phyloP scores from a whole-genome alignment of 2,113 vertebrate genomes.

The Regulus satrapa region DNA sequence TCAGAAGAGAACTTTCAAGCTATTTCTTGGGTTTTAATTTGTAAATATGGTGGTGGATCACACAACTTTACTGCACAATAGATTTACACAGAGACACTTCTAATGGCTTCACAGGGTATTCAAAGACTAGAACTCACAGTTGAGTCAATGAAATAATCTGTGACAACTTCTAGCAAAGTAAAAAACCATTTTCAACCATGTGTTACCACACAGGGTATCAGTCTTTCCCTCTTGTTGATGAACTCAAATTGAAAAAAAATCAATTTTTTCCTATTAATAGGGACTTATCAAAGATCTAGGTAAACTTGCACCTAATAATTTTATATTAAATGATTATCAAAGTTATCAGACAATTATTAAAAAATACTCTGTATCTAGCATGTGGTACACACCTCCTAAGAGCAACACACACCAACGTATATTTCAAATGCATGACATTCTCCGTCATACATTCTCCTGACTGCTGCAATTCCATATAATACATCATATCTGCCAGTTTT shows the following conservation, averaged over 20 bases:
- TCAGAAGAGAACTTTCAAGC: background rate
- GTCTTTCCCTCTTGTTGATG: background rate
- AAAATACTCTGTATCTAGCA: background rate
- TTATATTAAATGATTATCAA: background rate
- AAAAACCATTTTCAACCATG: background rate
- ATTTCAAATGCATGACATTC: constrained; percentile 57
- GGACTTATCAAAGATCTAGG: background rate
- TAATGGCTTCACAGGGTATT: background rate
- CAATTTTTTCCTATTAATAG: background rate
- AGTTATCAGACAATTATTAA: background rate
- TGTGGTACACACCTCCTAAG: background rate
- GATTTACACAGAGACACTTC: background rate
- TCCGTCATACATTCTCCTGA: constrained; percentile 50
- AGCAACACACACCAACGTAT: background rate
- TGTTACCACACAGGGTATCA: background rate
- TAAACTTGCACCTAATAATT: background rate
- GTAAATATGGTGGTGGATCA: background rate
- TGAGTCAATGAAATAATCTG: background rate
- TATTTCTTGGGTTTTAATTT: background rate
- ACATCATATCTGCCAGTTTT: constrained; percentile 63
- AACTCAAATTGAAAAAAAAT: background rate
- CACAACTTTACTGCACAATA: background rate
- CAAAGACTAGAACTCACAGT: background rate
- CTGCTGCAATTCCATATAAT: constrained; percentile 62
- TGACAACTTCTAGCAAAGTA: background rate